Base-by-base conservation (phyloP, 2,888 invertebrate species). In the Oxycera nigricornis region DNA sequence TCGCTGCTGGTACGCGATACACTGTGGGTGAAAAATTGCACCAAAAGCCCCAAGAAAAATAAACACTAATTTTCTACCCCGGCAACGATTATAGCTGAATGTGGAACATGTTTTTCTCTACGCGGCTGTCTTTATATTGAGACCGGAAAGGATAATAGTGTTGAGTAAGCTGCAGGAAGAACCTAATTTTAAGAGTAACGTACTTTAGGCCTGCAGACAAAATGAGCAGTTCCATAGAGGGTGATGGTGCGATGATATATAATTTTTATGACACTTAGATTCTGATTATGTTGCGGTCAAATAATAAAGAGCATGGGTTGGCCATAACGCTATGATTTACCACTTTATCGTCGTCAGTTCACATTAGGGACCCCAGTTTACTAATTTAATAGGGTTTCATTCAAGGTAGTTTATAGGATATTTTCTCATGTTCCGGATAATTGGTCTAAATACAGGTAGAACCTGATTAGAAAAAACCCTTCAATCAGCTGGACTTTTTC, bases 1-100 rank as follows among this genome's bases (percentile, higher is more conserved):
- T 70, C 22, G 24, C 41, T 41, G 14, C 24, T 39, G 20, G 22
- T 24, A 24, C 6, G 55, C 24, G 55, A 55, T 50, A 17, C n/a
- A 7, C 9, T 55, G 55, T 24, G 61, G 61, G 61, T 28, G 17
- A 61, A 31, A 24, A 39, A 65, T 65, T 65, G 65, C 65, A 65
- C 39, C 22, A 7, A n/a, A n/a, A 14, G 22, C 26, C 65, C 1
- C 20, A 65, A 65, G 61, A 61, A 65, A 39, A 65, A 65, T 65
- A 65, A 65, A 65, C 39, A 41, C 65, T 65, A 41, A 65, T 65
- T 41, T 41, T 65, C 39, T 65, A 30, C 22, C 39, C 39, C 7
- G 39, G 20, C 61, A 17, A 65, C 65, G 39, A 41, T 65, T 65
- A 39, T 41, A 65, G 65, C 65, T 41, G 41, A 22, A 39, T 65